Conservation (phyloP, 2,113 vertebrate species). For the Menura novaehollandiae region DNA sequence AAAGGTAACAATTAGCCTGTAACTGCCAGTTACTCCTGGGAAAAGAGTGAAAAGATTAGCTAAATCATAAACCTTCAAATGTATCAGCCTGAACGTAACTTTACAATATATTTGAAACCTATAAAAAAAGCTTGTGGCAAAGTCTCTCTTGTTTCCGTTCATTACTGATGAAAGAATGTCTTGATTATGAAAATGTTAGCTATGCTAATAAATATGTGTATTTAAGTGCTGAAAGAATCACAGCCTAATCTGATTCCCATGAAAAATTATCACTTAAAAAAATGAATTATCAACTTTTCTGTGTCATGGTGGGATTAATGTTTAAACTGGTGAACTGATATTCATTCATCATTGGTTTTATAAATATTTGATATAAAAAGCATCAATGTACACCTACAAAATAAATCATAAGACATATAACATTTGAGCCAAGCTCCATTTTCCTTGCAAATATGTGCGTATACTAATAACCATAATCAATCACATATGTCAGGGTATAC, state of each 20-base stretch:
- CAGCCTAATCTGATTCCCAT: neutral
- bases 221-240: neutral
- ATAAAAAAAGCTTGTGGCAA: neutral
- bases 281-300: neutral
- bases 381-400: neutral
- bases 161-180: neutral
- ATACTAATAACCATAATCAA: constrained; percentile 2
- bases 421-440: neutral
- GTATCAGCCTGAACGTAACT: neutral
- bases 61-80: neutral
- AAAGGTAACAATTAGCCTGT: neutral
- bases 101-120: neutral
- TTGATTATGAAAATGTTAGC: neutral
- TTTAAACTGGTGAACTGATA: neutral
- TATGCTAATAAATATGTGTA: neutral
- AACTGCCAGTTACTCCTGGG: neutral
- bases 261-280: neutral
- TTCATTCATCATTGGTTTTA: neutral
- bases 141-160: neutral
- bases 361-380: neutral
- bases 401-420: neutral
- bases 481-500: neutral
- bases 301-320: neutral
- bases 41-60: neutral
- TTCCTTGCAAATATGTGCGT: constrained; percentile 3